phyloP scores from a whole-genome alignment of 2,888 invertebrate genomes.

The Pyrochroa serraticornis region DNA sequence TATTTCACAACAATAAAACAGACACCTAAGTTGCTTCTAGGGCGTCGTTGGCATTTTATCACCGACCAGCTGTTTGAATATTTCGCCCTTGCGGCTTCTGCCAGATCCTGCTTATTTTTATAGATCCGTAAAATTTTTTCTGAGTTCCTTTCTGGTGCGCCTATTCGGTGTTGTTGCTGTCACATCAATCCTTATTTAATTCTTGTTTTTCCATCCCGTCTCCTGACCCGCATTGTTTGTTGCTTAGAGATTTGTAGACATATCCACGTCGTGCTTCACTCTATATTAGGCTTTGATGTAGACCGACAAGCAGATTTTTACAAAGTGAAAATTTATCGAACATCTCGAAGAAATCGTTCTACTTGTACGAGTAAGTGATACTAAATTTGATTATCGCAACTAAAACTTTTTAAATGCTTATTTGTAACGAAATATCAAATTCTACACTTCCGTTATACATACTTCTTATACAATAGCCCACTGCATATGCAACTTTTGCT shows the following conservation, averaged over 20 bases:
- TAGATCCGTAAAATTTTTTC: constrained; percentile 6
- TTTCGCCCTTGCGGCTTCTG: background rate
- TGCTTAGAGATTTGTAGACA: constrained; percentile 34
- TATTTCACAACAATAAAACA: constrained; percentile 15
- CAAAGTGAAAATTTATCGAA: no score
- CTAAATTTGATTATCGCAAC: no score
- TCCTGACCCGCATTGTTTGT: constrained; percentile 33
- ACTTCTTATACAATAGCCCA: no score
- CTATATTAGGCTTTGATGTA: constrained; percentile 1
- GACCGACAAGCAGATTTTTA: background rate
- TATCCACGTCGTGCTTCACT: constrained; percentile 23
- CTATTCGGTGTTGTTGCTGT: constrained; percentile 27
- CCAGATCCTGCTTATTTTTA: constrained; percentile 12
- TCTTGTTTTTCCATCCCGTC: constrained; percentile 34
- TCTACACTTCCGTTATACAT: no score
- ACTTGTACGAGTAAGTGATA: no score
- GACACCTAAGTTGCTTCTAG: constrained; percentile 8
- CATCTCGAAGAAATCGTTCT: no score
- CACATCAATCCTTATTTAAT: constrained; percentile 37
- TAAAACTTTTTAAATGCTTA: no score
- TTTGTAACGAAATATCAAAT: no score
- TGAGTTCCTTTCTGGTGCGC: constrained; percentile 5
- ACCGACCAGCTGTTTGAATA: constrained; percentile 9
- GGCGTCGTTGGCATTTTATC: constrained; percentile 10
- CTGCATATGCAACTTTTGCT: no score